Base-by-base conservation (phyloP, 2,113 vertebrate genomes). In the Dipodomys stephensi region DNA sequence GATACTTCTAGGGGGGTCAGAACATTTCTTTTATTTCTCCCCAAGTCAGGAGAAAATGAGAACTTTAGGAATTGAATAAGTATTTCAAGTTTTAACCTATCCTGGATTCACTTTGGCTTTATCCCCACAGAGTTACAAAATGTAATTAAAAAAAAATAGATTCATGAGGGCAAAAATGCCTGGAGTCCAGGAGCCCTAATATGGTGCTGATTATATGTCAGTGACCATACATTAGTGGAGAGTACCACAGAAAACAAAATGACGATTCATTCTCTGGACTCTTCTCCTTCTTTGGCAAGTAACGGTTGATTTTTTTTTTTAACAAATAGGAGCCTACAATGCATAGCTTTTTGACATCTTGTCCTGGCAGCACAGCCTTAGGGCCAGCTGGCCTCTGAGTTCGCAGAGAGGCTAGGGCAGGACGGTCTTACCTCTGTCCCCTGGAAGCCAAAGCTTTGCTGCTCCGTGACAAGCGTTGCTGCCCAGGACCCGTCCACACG, bases 261-360 rank as follows among this genome's bases (percentile, higher is more conserved):
- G 0, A 16, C 7, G 23, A 64, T 25, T 4, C 22, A 11, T 62
- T 62, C 32, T 78, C 28, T 62, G 49, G 53, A 10, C 60, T 15
- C 49, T 46, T 46, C 23, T 76, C 7, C 57, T n/a, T 53, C 28
- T 30, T n/a, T 64, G 22, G 8, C 0, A 46, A 30, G 28, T 57
- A 13, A 57, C 25, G 30, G 16, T n/a, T 35, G 68, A 20, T 39
- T 35, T 74, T 57, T 57, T 53, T 12, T 53, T 53, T 53, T 53
- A 60, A 46, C 12, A 18, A 10, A 0, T 15, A 20, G 2, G 4
- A 10, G 5, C 2, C 23, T 64, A 11, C 28, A 25, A 10, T 18
- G 49, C 7, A 19, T 64, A 32, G 78, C 35, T 69, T 0, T 3
- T 71, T 39, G 35, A 28, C 5, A 0, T 18, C 11, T 16, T 35